Evolutionary conservation across 1,140 invertebrate genomes (phyloP).

Genomic region (Drosophila novamexicana): DNA sequence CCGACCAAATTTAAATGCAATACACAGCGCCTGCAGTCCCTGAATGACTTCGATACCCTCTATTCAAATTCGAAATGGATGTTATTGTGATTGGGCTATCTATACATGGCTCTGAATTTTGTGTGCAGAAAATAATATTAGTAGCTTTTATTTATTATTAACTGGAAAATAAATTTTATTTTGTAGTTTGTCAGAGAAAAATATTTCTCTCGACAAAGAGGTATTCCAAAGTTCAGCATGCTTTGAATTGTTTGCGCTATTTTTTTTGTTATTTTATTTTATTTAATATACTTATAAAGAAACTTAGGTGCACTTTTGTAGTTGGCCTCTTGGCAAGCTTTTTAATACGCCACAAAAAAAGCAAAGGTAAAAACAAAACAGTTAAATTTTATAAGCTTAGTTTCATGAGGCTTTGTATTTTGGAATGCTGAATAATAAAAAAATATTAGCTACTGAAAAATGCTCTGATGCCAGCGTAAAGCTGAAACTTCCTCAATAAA

Average conservation of each 20-base stretch:
- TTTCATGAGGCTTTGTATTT: conserved; percentile 56
- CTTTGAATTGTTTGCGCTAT: background rate
- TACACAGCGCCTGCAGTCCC: conserved; percentile 17
- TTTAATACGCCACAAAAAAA: conserved; percentile 53
- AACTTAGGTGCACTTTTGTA: conserved; percentile 77
- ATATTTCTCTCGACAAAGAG: background rate
- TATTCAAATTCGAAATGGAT: background rate
- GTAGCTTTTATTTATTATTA: too few relatives aligned
- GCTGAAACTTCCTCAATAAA: conserved; percentile 5
- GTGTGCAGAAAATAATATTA: background rate
- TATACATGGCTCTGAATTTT: background rate
- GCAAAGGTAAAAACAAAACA: conserved; percentile 33
- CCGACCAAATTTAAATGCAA: conserved; percentile 47
- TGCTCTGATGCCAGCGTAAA: conserved; percentile 20
- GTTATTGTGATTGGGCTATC: background rate
- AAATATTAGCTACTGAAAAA: conserved; percentile 59
- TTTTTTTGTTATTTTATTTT: conserved; percentile 42
- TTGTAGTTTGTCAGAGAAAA: background rate
- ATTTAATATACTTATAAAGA: conserved; percentile 28
- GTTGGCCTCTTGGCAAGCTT: conserved; percentile 59
- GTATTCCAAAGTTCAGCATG: background rate
- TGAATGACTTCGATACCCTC: conserved; percentile 20
- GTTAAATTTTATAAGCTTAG: conserved; percentile 72
- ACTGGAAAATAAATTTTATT: too few relatives aligned
- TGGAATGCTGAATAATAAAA: conserved; percentile 49